Evolutionary conservation across 2,113 vertebrate species (phyloP).

Genomic region (Lepus americanus): DNA sequence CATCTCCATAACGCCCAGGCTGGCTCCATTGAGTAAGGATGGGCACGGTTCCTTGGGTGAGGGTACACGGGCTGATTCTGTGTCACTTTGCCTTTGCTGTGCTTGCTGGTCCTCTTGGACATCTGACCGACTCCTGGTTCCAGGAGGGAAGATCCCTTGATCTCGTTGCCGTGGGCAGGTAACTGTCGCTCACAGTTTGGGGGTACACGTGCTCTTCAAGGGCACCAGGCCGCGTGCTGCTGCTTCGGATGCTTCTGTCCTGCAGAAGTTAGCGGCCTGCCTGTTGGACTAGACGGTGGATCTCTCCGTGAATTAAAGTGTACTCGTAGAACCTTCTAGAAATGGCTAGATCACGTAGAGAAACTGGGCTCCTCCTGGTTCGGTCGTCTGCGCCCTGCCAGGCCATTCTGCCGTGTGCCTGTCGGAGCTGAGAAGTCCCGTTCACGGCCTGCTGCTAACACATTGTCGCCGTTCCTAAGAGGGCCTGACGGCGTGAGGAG

Average conservation of each 20-base stretch:
- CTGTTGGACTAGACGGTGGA: conserved; percentile 40
- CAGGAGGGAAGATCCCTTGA: conserved; percentile 49
- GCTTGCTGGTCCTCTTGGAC: background rate
- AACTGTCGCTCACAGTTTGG: background rate
- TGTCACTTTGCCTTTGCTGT: background rate
- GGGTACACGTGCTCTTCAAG: conserved; percentile 50
- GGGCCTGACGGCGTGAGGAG: background rate
- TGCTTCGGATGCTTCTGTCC: conserved; percentile 6
- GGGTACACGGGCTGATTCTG: background rate
- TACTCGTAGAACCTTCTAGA: conserved; percentile 4
- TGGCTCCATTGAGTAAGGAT: background rate
- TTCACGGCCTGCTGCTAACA: background rate
- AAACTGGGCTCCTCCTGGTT: background rate
- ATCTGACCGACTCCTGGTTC: conserved; percentile 13
- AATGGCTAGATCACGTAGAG: background rate
- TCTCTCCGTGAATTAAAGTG: background rate
- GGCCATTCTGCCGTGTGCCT: background rate
- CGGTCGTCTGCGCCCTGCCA: background rate
- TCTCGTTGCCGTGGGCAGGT: background rate
- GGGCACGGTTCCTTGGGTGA: background rate
- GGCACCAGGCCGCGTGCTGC: background rate
- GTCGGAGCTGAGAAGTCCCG: background rate
- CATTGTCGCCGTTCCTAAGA: background rate
- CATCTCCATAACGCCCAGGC: background rate
- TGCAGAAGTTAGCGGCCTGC: conserved; percentile 12